Conservation (phyloP, 2,113 vertebrate genomes). For the Notiomystis cincta region DNA sequence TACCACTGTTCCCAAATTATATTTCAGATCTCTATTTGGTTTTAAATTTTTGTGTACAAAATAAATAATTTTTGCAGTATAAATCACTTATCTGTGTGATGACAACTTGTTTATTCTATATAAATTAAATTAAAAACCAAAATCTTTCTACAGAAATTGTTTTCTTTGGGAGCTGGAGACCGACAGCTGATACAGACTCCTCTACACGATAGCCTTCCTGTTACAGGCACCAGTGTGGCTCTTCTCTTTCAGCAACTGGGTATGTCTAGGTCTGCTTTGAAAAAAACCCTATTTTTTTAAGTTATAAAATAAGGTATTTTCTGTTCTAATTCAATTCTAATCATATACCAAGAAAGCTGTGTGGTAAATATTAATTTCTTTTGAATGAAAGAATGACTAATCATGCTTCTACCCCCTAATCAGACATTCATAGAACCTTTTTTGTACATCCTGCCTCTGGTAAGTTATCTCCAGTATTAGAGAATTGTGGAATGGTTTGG, state of each 20-base stretch:
- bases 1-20: neutral
- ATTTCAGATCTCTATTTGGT: neutral
- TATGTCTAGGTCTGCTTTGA: conserved; percentile 69
- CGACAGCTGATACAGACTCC: conserved; percentile 96
- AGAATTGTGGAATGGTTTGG: neutral
- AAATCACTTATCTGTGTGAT: neutral
- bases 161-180: conserved; percentile 95
- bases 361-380: neutral
- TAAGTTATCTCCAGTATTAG: neutral
- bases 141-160: conserved; percentile 84
- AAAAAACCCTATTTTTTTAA: neutral
- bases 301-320: neutral
- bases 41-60: neutral
- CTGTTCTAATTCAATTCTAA: neutral
- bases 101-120: neutral
- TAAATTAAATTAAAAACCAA: neutral
- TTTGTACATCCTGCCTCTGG: neutral
- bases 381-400: neutral
- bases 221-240: conserved; percentile 91
- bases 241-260: conserved; percentile 96
- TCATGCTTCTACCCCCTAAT: neutral
- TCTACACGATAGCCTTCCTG: conserved; percentile 87
- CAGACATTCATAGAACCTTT: neutral
- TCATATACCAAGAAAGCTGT: neutral
- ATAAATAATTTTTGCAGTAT: neutral